These are phyloP conservation scores for Rhinoderma darwinii DNA, from an alignment of 2,113 vertebrate genomes.

Conservation along the genomic window DNA sequence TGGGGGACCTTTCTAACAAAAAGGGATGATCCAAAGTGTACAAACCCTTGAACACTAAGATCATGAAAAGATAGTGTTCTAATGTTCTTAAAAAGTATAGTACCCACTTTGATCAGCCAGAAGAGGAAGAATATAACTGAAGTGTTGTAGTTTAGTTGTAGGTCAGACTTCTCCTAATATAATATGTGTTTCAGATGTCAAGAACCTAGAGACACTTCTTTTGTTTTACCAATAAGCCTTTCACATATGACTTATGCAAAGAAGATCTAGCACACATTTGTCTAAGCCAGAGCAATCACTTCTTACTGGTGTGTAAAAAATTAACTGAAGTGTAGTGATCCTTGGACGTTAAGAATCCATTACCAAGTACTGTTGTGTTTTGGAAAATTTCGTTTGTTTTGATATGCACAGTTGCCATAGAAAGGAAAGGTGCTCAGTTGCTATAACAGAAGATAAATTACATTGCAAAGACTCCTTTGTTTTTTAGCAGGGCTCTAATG, in stretches of 20 bases:
- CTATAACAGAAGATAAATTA: slow-evolving; percentile 38
- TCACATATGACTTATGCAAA: background rate
- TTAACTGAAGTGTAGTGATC: slow-evolving; percentile 55
- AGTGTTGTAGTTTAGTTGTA: background rate
- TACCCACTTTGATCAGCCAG: background rate
- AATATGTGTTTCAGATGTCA: background rate
- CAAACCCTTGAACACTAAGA: background rate
- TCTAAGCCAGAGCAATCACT: background rate
- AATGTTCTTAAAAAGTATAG: background rate
- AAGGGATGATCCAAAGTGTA: background rate
- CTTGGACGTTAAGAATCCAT: slow-evolving; percentile 31
- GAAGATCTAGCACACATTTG: slow-evolving; percentile 10
- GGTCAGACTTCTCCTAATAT: background rate
- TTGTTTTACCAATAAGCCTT: background rate
- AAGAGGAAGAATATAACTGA: background rate
- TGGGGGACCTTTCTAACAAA: background rate
- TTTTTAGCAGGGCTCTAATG: slow-evolving; percentile 14
- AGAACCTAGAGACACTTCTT: background rate
- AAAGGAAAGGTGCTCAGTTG: slow-evolving; percentile 24
- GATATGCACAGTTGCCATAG: slow-evolving; percentile 45
- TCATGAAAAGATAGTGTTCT: background rate
- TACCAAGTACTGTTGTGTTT: slow-evolving; percentile 44
- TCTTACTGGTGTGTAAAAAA: slow-evolving; percentile 45
- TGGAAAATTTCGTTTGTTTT: slow-evolving; percentile 42
- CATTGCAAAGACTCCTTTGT: slow-evolving; percentile 33